Conservation (phyloP, 2,797 vertebrate species). For the Clarias platycephalus region DNA sequence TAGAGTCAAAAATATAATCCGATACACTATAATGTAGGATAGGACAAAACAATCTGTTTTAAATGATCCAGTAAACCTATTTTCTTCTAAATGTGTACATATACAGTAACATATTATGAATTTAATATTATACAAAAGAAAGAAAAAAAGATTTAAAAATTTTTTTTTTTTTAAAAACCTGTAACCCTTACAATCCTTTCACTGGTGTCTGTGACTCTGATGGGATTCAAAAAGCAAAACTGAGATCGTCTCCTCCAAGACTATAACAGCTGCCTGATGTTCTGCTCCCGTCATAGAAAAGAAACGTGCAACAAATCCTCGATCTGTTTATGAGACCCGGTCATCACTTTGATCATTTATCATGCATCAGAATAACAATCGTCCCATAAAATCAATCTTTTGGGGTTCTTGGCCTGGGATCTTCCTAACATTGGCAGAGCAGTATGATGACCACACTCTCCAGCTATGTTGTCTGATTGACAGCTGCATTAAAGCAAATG, state of each 20-base stretch:
- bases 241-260: not conserved
- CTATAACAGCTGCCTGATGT: constrained; percentile 23
- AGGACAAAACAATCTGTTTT: not conserved
- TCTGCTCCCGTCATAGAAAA: constrained; percentile 14
- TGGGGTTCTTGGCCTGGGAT: constrained; percentile 13
- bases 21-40: not conserved
- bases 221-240: not conserved
- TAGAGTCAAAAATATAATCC: not conserved
- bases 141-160: too few species aligned
- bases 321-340: constrained; percentile 32
- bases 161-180: too few species aligned
- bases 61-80: not conserved
- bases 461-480: constrained; percentile 30
- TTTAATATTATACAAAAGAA: too few species aligned
- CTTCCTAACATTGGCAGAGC: constrained; percentile 18
- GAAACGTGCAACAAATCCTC: constrained; percentile 32
- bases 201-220: not conserved
- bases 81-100: not conserved
- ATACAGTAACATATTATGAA: not conserved
- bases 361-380: constrained; percentile 33
- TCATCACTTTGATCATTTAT: constrained; percentile 41
- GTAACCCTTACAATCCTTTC: too few species aligned
- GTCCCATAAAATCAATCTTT: constrained; percentile 34
- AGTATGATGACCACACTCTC: constrained; percentile 21
- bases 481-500: constrained; percentile 5